phyloP scores from a whole-genome alignment of 2,113 vertebrate species.

The Sisor rabdophorus region DNA sequence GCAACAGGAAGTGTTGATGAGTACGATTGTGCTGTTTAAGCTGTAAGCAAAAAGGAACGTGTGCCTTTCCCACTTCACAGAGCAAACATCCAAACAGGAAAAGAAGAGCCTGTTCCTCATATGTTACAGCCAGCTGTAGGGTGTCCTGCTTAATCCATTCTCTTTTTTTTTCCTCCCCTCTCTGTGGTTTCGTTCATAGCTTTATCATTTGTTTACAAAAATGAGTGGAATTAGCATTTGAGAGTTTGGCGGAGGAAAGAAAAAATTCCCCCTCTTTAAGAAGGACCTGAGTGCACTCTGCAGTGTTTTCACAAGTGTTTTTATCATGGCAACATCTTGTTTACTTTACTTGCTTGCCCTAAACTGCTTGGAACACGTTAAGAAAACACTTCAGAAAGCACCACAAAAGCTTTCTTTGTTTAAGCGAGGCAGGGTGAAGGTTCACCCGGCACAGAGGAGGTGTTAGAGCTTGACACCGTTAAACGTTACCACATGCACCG shows the following conservation, averaged over 20 bases:
- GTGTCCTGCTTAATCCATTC: conserved; percentile 63
- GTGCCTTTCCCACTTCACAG: conserved; percentile 7
- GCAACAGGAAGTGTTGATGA: conserved; percentile 22
- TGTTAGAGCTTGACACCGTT: conserved; percentile 96
- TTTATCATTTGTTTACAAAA: conserved; percentile 74
- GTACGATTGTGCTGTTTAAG: background rate
- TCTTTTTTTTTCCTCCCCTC: conserved; percentile 64
- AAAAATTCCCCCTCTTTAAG: conserved; percentile 53
- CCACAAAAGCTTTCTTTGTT: conserved; percentile 97
- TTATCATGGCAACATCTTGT: conserved; percentile 99
- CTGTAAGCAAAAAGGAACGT: conserved; percentile 13
- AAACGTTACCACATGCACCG: conserved; percentile 93
- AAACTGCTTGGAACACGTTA: conserved; percentile 99
- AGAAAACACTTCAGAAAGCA: conserved; percentile 96
- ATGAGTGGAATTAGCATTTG: conserved; percentile 66
- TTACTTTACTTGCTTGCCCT: conserved; percentile 99
- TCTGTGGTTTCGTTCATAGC: conserved; percentile 53
- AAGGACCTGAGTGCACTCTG: conserved; percentile 81
- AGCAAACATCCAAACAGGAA: conserved; percentile 28
- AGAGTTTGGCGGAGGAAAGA: conserved; percentile 51
- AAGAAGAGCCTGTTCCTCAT: conserved; percentile 33
- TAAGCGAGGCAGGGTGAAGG: conserved; percentile 76
- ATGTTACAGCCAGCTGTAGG: conserved; percentile 49
- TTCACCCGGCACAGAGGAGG: conserved; percentile 79
- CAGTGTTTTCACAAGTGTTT: conserved; percentile 99